Percentiles rank a stretch among this genome's conserved stretches.
Conservation (phyloP, 2,113 vertebrate species). For the Psilopogon haemacephalus region DNA sequence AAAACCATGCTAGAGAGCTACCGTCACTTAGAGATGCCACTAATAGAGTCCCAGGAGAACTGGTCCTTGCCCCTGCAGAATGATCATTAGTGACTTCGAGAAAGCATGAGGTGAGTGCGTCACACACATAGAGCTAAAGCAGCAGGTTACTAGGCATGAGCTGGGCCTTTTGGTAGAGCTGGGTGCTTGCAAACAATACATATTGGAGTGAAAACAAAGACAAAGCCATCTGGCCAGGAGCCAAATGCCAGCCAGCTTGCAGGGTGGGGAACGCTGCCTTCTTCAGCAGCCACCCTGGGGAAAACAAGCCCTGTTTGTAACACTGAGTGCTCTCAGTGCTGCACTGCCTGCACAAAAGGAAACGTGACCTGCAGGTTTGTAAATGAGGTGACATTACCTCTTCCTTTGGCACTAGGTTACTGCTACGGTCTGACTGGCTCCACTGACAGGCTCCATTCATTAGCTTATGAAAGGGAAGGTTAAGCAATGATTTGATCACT, state of each 20-base stretch:
- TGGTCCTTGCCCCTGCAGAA: neutral
- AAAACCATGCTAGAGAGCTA: neutral
- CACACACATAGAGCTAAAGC: neutral
- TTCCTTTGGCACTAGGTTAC: neutral
- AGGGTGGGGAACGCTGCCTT: neutral
- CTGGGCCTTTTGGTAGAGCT: neutral
- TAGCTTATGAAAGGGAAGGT: neutral
- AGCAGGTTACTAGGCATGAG: neutral
- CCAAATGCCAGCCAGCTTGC: neutral
- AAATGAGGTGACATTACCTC: constrained; percentile 18
- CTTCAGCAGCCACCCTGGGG: neutral
- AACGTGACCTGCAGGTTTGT: neutral
- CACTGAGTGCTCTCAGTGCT: neutral
- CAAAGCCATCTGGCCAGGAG: neutral
- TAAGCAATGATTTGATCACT: constrained; percentile 2
- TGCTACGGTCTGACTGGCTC: neutral
- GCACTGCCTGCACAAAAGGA: neutral
- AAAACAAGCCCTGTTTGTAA: neutral
- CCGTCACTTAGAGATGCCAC: neutral
- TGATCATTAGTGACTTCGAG: neutral
- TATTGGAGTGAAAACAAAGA: neutral
- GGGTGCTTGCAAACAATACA: neutral
- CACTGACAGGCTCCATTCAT: neutral
- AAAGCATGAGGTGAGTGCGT: neutral
- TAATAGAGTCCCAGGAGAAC: constrained; percentile 26